phyloP scores from a whole-genome alignment of 2,797 vertebrate species.

The Gobio occitaniae region DNA sequence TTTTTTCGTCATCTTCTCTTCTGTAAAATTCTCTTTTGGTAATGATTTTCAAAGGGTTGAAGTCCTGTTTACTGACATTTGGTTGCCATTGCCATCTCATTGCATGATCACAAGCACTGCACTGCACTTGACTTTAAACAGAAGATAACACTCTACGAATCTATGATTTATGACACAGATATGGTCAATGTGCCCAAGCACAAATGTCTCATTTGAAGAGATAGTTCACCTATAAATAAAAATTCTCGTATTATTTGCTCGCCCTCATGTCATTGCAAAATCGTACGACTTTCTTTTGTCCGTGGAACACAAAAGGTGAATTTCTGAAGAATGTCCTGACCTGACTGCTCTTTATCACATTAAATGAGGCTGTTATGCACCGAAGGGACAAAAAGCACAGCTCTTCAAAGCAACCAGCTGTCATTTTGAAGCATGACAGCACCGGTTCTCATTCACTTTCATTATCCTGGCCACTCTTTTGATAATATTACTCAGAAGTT shows the following conservation, averaged over 20 bases:
- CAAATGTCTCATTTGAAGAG: background rate
- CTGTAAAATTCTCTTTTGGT: background rate
- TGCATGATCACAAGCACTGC: background rate
- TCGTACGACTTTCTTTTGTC: background rate
- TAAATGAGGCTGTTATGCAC: background rate
- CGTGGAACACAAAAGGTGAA: too few species aligned
- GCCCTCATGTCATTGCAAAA: background rate
- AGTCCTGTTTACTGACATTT: slow-evolving; percentile 51
- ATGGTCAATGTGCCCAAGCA: background rate
- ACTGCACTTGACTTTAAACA: background rate
- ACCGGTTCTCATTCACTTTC: background rate
- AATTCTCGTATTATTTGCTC: background rate
- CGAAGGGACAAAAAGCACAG: background rate
- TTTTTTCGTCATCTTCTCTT: background rate
- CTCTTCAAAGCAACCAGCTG: background rate
- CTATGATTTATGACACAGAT: background rate
- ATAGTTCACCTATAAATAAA: too few species aligned
- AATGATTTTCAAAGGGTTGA: slow-evolving; percentile 38
- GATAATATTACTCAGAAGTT: background rate
- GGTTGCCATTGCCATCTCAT: background rate
- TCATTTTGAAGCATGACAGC: slow-evolving; percentile 3
- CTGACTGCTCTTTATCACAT: background rate
- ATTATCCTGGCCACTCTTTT: background rate
- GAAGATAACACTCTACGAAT: background rate
- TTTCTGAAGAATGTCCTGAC: background rate